phyloP scores from a whole-genome alignment of 2,888 invertebrate genomes.

The Odiellus spinosus region DNA sequence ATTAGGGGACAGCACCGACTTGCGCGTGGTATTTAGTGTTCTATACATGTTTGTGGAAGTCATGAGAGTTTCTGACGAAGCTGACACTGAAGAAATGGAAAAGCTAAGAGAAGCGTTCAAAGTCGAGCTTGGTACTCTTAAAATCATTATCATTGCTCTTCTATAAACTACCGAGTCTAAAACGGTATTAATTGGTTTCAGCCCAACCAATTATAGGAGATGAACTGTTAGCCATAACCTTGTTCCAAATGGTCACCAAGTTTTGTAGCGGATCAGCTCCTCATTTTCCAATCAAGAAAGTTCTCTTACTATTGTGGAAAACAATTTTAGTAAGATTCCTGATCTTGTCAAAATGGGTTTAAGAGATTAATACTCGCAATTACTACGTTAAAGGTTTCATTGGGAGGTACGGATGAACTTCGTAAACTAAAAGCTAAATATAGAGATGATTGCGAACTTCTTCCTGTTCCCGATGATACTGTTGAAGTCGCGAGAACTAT shows the following conservation, averaged over 20 bases:
- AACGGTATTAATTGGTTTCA: not conserved
- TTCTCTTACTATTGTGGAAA: constrained; percentile 88
- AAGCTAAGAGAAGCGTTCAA: constrained; percentile 40
- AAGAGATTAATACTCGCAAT: no score
- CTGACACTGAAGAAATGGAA: constrained; percentile 26
- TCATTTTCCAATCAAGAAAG: constrained; percentile 98
- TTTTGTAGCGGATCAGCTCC: constrained; percentile 91
- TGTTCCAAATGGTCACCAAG: constrained; percentile 87
- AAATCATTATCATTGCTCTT: no score
- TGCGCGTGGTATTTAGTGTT: constrained; percentile 80
- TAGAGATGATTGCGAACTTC: constrained; percentile 47
- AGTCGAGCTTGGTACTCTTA: constrained; percentile 38
- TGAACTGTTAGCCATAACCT: constrained; percentile 68
- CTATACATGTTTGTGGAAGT: constrained; percentile 91
- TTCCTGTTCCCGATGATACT: constrained; percentile 74
- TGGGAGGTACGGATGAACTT: constrained; percentile 77
- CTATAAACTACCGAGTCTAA: no score
- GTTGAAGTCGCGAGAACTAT: constrained; percentile 82
- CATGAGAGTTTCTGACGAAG: constrained; percentile 41
- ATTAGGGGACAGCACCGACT: constrained; percentile 74
- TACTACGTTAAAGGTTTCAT: constrained; percentile 36
- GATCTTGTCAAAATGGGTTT: constrained; percentile 4
- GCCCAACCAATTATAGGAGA: constrained; percentile 44
- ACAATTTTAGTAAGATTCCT: constrained; percentile 51
- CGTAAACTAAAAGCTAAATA: constrained; percentile 49